These are phyloP conservation scores for Coremacera marginata DNA, from an alignment of 2,888 invertebrate species.

Conservation along the genomic window DNA sequence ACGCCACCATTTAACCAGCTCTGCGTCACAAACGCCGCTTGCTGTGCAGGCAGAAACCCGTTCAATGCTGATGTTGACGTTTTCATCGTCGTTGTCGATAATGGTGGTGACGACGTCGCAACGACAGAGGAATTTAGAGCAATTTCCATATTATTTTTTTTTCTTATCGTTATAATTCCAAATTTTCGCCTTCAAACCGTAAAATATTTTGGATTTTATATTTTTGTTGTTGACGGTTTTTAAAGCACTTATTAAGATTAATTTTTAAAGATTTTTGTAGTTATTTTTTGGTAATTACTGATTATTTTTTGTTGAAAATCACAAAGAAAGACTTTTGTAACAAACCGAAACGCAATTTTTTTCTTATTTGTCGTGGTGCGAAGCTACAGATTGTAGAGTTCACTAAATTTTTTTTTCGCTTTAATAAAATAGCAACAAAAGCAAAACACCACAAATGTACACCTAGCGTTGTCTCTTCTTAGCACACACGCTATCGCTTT, in stretches of 20 bases:
- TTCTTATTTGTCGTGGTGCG: constrained; percentile 12
- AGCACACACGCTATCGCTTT: constrained; percentile 43
- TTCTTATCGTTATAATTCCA: constrained; percentile 20
- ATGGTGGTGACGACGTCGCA: constrained; percentile 40
- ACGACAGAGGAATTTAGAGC: constrained; percentile 55
- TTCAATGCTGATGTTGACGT: constrained; percentile 6
- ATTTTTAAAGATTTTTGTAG: constrained; percentile 22
- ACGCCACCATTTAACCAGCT: constrained; percentile 39
- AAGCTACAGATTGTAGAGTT: constrained; percentile 15
- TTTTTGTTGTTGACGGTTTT: constrained; percentile 3
- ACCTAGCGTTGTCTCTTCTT: constrained; percentile 18
- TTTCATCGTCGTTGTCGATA: constrained; percentile 20
- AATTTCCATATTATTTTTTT: constrained; percentile 56
- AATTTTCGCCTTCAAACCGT: background rate
- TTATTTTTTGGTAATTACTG: constrained; percentile 31
- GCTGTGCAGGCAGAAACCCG: constrained; percentile 29
- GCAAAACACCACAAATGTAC: background rate
- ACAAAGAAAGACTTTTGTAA: constrained; percentile 36
- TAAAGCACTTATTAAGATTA: constrained; percentile 24
- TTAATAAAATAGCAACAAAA: constrained; percentile 13
- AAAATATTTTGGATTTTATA: constrained; percentile 14
- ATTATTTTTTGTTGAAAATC: constrained; percentile 41
- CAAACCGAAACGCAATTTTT: constrained; percentile 40
- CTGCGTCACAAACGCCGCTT: constrained; percentile 41
- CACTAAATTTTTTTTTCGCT: constrained; percentile 19